These are phyloP conservation scores for Ectropis crepuscularia DNA, from an alignment of 2,888 invertebrate species.

Conservation along the genomic window DNA sequence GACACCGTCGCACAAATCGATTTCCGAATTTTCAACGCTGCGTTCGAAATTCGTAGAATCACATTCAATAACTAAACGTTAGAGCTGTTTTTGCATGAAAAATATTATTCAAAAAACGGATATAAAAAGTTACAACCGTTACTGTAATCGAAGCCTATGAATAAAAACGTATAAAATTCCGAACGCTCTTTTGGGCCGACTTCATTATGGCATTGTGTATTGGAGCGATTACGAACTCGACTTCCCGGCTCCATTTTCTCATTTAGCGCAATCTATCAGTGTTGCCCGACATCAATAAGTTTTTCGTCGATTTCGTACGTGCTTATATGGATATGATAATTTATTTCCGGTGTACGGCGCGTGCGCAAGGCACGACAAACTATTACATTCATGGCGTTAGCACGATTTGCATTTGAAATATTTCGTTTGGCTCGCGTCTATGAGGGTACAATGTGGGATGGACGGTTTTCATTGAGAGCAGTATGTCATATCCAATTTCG, in stretches of 20 bases:
- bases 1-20: slow-evolving; percentile 66
- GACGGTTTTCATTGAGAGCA: slow-evolving; percentile 68
- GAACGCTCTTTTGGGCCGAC: slow-evolving; percentile 54
- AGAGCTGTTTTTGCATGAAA: slow-evolving; percentile 43
- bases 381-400: slow-evolving; percentile 82
- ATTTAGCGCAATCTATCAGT: slow-evolving; percentile 79
- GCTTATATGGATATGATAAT: slow-evolving; percentile 84
- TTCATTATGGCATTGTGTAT: slow-evolving; percentile 59
- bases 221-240: slow-evolving; percentile 59
- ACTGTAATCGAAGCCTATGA: slow-evolving; percentile 53
- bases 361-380: slow-evolving; percentile 82
- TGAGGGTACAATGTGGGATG: slow-evolving; percentile 74
- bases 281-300: slow-evolving; percentile 77
- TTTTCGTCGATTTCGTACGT: slow-evolving; percentile 78
- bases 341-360: slow-evolving; percentile 83
- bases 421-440: slow-evolving; percentile 77
- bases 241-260: slow-evolving; percentile 69
- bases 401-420: slow-evolving; percentile 85
- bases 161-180: slow-evolving; percentile 57
- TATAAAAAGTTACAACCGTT: slow-evolving; percentile 57
- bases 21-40: slow-evolving; percentile 68
- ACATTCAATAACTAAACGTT: slow-evolving; percentile 48
- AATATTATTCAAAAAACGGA: slow-evolving; percentile 46
- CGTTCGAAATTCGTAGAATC: slow-evolving; percentile 44
- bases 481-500: slow-evolving; percentile 81